A percentile compares a stretch with the other conserved stretches of the same genome.
Evolutionary conservation across 2,797 vertebrate genomes (phyloP).

Genomic region (Syngnathus acus): DNA sequence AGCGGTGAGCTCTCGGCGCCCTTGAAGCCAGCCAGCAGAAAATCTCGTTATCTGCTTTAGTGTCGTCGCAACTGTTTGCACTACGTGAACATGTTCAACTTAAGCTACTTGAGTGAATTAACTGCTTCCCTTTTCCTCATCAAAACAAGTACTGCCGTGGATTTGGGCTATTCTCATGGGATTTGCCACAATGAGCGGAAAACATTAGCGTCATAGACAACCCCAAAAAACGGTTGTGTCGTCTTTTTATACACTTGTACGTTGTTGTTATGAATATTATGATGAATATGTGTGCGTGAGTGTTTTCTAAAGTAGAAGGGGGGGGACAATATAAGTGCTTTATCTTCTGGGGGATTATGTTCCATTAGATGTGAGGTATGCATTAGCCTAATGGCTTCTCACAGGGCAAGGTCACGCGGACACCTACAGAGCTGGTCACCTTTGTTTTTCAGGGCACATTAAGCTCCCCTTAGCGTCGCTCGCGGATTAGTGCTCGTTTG

Average conservation of each 20-base stretch:
- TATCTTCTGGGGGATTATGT: slow-evolving; percentile 50
- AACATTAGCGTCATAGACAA: too few species aligned
- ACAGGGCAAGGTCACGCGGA: slow-evolving; percentile 11
- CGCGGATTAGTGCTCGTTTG: slow-evolving; percentile 57
- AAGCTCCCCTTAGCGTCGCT: slow-evolving; percentile 5
- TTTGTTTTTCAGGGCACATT: neutral
- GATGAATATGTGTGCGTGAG: neutral
- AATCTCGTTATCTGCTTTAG: slow-evolving; percentile 67
- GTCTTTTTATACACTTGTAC: neutral
- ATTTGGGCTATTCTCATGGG: neutral
- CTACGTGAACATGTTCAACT: neutral
- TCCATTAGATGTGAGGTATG: slow-evolving; percentile 57
- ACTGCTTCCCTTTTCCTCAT: neutral
- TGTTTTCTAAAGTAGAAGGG: neutral
- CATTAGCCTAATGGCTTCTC: slow-evolving; percentile 51
- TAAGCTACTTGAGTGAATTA: neutral
- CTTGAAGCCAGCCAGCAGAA: slow-evolving; percentile 55
- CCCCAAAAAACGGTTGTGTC: too few species aligned
- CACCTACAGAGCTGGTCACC: neutral
- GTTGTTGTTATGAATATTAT: neutral
- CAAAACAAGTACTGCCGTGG: neutral
- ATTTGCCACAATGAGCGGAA: too few species aligned
- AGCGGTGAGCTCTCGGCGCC: slow-evolving; percentile 24
- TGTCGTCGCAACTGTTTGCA: slow-evolving; percentile 31
- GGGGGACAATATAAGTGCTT: slow-evolving; percentile 45